These are phyloP conservation scores for Sesia apiformis DNA, from an alignment of 2,888 invertebrate genomes.

Conservation along the genomic window DNA sequence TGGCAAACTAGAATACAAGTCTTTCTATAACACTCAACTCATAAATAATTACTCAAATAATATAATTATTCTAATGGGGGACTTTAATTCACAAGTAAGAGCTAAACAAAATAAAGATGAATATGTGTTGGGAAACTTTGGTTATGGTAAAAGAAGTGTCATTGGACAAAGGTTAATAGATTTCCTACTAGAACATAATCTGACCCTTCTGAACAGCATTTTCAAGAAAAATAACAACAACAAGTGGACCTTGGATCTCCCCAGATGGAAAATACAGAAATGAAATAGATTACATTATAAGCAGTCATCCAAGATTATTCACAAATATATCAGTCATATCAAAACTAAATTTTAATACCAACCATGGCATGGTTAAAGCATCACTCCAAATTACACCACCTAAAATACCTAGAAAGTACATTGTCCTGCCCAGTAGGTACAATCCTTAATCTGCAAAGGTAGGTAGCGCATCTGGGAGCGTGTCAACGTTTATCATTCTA, in stretches of 20 bases:
- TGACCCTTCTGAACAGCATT: conserved; percentile 2
- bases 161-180: conserved; percentile 6
- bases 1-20: neutral
- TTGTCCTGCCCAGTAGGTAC: neutral
- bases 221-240: conserved; percentile 5
- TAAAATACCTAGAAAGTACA: neutral
- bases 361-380: conserved; percentile 7
- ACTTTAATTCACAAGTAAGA: conserved; percentile 3
- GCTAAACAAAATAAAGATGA: conserved; percentile 1
- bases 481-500: no score
- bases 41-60: neutral
- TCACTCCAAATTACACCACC: no score
- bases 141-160: conserved; percentile 6
- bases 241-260: conserved; percentile 9
- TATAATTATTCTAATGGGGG: neutral
- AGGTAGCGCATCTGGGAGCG: no score
- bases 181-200: conserved; percentile 6
- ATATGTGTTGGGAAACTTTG: conserved; percentile 2
- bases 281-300: conserved; percentile 8
- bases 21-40: neutral
- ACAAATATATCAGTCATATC: conserved; percentile 4
- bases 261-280: conserved; percentile 1
- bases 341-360: conserved; percentile 6
- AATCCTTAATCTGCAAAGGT: neutral
- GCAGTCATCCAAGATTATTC: conserved; percentile 3